Evolutionary conservation across 2,797 vertebrate genomes (phyloP).

Genomic region (Agapornis canus): DNA sequence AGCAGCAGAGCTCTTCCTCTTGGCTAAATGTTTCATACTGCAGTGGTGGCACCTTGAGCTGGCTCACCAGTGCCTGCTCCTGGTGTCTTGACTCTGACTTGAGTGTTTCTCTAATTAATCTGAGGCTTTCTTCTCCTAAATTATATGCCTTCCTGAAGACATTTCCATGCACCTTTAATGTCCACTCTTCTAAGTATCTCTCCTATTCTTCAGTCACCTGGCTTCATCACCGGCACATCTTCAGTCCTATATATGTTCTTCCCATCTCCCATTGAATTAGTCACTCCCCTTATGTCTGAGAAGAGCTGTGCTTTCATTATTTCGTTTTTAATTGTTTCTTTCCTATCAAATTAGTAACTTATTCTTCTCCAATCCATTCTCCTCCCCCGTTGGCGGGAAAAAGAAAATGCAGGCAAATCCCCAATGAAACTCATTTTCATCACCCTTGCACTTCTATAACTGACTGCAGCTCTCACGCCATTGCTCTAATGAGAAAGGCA

Average conservation of each 20-base stretch:
- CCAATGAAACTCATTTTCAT: not conserved
- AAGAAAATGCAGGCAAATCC: not conserved
- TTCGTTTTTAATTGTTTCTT: not conserved
- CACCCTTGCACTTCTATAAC: not conserved
- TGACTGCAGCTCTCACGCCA: not conserved
- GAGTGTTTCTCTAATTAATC: rapidly evolving
- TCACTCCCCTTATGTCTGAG: not conserved
- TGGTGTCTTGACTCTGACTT: not conserved
- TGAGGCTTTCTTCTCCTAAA: not conserved
- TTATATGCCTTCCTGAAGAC: not conserved
- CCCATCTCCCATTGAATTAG: not conserved
- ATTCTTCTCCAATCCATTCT: not conserved
- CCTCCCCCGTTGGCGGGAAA: not conserved
- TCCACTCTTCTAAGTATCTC: not conserved
- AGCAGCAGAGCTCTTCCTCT: not conserved
- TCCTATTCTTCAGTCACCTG: not conserved
- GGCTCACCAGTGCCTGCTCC: not conserved
- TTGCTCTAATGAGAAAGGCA: not conserved
- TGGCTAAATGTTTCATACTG: not conserved
- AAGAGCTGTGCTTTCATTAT: not conserved
- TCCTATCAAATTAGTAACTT: not conserved
- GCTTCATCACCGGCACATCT: not conserved
- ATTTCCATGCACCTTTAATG: not conserved
- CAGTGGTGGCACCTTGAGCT: not conserved
- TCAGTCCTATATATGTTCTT: not conserved